Evolutionary conservation across 2,113 vertebrate species (phyloP).

Genomic region (Leptobrachium leishanense): DNA sequence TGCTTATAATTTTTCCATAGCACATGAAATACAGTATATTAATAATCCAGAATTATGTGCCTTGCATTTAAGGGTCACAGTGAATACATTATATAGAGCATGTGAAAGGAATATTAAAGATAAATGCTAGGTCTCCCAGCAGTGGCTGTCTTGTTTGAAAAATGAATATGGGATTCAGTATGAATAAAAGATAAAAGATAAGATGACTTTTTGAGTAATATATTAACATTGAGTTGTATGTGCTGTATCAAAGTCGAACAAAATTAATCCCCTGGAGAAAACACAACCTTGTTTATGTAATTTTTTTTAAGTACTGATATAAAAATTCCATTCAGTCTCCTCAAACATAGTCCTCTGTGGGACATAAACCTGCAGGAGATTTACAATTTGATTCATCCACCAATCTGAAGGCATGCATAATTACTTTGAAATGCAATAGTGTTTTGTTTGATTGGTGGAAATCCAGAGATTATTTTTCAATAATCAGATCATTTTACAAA

Average conservation of each 20-base stretch:
- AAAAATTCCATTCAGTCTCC: constrained; percentile 3
- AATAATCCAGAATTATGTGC: neutral
- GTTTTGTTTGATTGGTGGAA: constrained; percentile 21
- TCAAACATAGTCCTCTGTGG: constrained; percentile 16
- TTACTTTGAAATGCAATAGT: constrained; percentile 16
- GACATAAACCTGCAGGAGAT: constrained; percentile 40
- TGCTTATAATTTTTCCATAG: neutral
- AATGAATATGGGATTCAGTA: constrained; percentile 77
- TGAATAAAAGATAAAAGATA: constrained; percentile 85
- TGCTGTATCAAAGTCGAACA: constrained; percentile 53
- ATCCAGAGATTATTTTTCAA: constrained; percentile 16
- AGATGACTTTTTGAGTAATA: constrained; percentile 73
- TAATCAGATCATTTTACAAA: constrained; percentile 14
- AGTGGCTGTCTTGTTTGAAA: constrained; percentile 73
- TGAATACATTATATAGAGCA: neutral
- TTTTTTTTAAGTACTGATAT: constrained; percentile 35
- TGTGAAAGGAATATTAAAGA: constrained; percentile 72
- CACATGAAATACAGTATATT: neutral
- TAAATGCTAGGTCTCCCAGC: constrained; percentile 74
- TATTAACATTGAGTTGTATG: constrained; percentile 71
- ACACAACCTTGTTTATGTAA: constrained; percentile 52
- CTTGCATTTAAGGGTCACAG: neutral
- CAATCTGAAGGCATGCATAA: constrained; percentile 19
- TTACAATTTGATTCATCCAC: constrained; percentile 42
- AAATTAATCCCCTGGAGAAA: constrained; percentile 59